Evolutionary conservation across 53 echinoderm and acorn worm genomes (phyloP).

Genomic region (Echinarachnius parma): DNA sequence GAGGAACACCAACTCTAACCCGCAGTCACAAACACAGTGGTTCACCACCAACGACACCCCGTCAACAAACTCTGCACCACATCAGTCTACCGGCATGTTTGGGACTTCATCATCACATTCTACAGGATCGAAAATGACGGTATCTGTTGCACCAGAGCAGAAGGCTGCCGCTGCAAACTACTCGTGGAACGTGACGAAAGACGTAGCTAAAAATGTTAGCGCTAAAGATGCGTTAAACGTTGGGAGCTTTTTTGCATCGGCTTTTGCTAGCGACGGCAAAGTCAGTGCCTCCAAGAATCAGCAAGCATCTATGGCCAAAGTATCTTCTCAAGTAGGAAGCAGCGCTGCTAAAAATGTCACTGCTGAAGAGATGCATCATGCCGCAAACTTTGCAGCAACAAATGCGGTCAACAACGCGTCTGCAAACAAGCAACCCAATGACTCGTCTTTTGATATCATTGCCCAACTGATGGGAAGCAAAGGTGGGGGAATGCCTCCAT

Average conservation of each 20-base stretch:
- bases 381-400: slow-evolving; percentile 18
- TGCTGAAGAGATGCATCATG: slow-evolving; percentile 49
- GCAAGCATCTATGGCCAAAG: slow-evolving; percentile 19
- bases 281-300: slow-evolving; percentile 22
- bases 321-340: slow-evolving; percentile 44
- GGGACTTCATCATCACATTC: slow-evolving; percentile 14
- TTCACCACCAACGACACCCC: not conserved
- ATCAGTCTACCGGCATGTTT: slow-evolving; percentile 28
- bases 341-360: slow-evolving; percentile 64
- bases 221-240: slow-evolving; percentile 28
- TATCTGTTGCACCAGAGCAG: slow-evolving; percentile 29
- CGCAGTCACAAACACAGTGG: slow-evolving; percentile 16
- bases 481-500: slow-evolving; percentile 1
- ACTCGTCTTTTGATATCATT: slow-evolving; percentile 6
- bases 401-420: slow-evolving; percentile 19
- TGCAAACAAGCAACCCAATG: not conserved
- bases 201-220: slow-evolving; percentile 37
- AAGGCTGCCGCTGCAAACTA: slow-evolving; percentile 31
- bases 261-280: slow-evolving; percentile 11
- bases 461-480: slow-evolving; percentile 39
- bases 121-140: slow-evolving; percentile 6
- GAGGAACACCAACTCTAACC: slow-evolving; percentile 26
- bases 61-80: slow-evolving; percentile 14
- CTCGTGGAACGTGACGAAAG: slow-evolving; percentile 42
- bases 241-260: slow-evolving; percentile 23